Percentiles rank a stretch among this genome's conserved stretches.
Evolutionary conservation across 23 tunicate species (phyloP).

Genomic region (Botrylloides violaceus): DNA sequence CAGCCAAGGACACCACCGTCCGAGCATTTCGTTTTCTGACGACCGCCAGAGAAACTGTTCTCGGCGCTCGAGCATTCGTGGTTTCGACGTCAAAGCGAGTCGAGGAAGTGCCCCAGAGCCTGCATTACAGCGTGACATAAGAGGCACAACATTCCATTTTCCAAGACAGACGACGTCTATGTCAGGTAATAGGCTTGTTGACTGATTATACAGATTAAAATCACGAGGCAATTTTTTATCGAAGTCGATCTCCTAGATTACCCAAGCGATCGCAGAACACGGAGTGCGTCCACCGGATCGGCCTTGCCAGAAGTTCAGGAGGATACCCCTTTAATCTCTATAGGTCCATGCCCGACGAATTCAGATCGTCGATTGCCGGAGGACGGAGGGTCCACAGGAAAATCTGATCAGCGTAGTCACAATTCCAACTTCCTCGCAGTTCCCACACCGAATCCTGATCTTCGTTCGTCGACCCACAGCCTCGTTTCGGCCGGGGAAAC

Average conservation of each 20-base stretch:
- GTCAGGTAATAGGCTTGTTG: not conserved
- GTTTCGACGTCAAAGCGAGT: not conserved
- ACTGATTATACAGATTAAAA: too few relatives aligned
- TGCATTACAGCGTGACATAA: constrained; percentile 1
- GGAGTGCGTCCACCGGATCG: constrained; percentile 11
- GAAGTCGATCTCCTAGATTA: not conserved
- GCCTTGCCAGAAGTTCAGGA: constrained; percentile 7
- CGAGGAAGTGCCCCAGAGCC: constrained; percentile 25
- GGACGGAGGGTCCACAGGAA: not conserved
- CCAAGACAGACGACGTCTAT: constrained; percentile 1
- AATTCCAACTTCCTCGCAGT: constrained; percentile 23
- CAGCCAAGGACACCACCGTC: too few relatives aligned
- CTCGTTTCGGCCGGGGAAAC: constrained; percentile 2
- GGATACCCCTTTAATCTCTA: constrained; percentile 7
- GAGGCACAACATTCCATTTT: not conserved
- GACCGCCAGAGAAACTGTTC: not conserved
- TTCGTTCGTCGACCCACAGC: not conserved
- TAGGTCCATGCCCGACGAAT: not conserved
- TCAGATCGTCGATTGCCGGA: not conserved
- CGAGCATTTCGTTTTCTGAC: constrained; percentile 13
- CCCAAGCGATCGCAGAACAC: not conserved
- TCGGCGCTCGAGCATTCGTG: not conserved
- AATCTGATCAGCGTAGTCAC: not conserved
- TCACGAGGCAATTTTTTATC: too few relatives aligned
- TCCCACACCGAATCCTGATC: constrained; percentile 7